Evolutionary conservation across 2,797 vertebrate species (phyloP), one percentile per base, ranked within the genome.

Genomic region (Merluccius polli): DNA sequence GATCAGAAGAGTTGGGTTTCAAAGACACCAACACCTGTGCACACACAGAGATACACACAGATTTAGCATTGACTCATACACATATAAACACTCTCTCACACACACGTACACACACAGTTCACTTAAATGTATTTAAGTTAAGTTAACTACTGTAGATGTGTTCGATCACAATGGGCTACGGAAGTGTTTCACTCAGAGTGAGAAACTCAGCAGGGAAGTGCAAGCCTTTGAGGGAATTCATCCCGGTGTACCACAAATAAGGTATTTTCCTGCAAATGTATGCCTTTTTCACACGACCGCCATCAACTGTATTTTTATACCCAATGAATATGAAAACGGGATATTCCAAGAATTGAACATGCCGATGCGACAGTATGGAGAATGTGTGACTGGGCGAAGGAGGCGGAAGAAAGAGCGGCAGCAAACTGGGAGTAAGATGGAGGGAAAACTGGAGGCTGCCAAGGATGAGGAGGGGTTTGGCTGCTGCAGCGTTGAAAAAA

Each of bases 401-500:
- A 18, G 13, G 38, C 35, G 13, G 36, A 48, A 27, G 27, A 30
- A 48, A 31, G 71, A 73, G 72, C 12, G 2, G 52, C 21, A 21
- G 36, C 36, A 38, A 10, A 12, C 36, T 38, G 36, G 48, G 48
- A 52, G 48, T 52, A 18, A 48, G 41, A 65, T 27, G 21, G 59
- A 65, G 59, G 59, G 32, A 48, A 18, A 18, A 33, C 70, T 70
- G 30, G 11, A 70, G 30, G 21, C 16, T 32, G 31, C 29, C 15
- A 71, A 32, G 16, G 10, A 33, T 24, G n/a, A 24, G 73, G 35
- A n/a, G 29, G 35, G 18, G 75, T 75, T 76, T 78, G 75, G 36
- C 71, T 31, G 68, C 76, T 76, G 75, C 41, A 81, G n/a, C 24
- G 38, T 35, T n/a, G 74, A 76, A 71, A 73, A 67, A 84, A 41